phyloP scores from a whole-genome alignment of 2,888 invertebrate genomes.

The Hemistola chrysoprasaria region DNA sequence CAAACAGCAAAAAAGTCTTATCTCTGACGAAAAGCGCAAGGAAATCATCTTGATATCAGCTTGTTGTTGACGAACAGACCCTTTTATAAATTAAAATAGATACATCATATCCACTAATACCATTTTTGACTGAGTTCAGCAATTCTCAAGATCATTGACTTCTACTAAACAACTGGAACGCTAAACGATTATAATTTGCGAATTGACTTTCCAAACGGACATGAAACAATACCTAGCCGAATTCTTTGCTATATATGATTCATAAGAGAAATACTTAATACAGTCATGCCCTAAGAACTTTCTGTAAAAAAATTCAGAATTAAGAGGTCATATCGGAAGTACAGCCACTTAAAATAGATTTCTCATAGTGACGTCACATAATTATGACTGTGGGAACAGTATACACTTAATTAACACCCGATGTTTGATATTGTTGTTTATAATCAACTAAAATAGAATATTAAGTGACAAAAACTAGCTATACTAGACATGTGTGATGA shows the following conservation, averaged over 20 bases:
- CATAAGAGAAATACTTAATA: slow-evolving; percentile 3
- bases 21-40: too few relatives aligned
- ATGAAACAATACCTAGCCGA: slow-evolving; percentile 1
- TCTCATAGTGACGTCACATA: slow-evolving; percentile 40
- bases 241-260: slow-evolving; percentile 11
- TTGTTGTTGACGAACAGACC: slow-evolving; percentile 1
- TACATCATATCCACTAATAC: too few relatives aligned
- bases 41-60: slow-evolving; percentile 7
- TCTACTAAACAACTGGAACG: too few relatives aligned
- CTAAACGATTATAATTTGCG: neutral
- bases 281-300: slow-evolving; percentile 8
- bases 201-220: neutral
- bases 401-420: slow-evolving; percentile 51
- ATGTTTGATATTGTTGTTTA: slow-evolving; percentile 46
- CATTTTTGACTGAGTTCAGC: too few relatives aligned
- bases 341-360: slow-evolving; percentile 33
- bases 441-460: slow-evolving; percentile 32
- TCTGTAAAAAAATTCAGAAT: slow-evolving; percentile 17
- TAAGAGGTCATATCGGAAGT: slow-evolving; percentile 17
- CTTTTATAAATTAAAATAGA: too few relatives aligned
- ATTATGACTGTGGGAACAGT: slow-evolving; percentile 55
- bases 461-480: slow-evolving; percentile 16
- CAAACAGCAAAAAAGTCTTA: too few relatives aligned
- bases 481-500: slow-evolving; percentile 20
- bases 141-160: too few relatives aligned